phyloP scores from a whole-genome alignment of 2,113 vertebrate genomes.

The Upupa epops region DNA sequence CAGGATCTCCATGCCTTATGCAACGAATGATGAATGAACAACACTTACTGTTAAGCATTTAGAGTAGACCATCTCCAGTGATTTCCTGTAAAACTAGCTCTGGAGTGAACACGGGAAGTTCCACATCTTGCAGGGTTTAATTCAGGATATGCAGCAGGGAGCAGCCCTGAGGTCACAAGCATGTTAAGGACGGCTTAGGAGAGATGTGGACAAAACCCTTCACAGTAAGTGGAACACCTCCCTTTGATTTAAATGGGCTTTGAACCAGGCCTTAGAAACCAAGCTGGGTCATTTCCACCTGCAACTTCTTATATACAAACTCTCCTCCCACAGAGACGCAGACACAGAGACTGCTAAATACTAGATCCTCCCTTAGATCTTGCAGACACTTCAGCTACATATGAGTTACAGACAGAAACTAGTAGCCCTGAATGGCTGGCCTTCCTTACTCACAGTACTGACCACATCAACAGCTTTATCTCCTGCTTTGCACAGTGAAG shows the following conservation, averaged over 20 bases:
- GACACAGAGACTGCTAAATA: neutral
- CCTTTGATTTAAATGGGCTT: neutral
- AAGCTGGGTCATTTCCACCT: neutral
- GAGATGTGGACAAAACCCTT: neutral
- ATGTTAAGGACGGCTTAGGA: neutral
- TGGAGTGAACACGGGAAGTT: neutral
- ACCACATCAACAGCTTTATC: neutral
- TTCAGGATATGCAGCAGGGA: neutral
- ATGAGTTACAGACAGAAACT: neutral
- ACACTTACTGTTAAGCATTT: neutral
- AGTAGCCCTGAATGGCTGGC: neutral
- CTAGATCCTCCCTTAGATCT: conserved; percentile 2
- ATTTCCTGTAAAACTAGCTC: neutral
- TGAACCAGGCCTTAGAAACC: neutral
- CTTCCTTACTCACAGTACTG: neutral
- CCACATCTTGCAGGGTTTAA: neutral
- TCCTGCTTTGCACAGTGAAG: accelerated
- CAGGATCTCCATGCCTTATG: accelerated
- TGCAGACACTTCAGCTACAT: neutral
- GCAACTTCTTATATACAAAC: conserved; percentile 6
- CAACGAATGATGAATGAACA: neutral
- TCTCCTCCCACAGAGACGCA: neutral
- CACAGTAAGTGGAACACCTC: neutral
- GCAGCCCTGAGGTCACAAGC: neutral
- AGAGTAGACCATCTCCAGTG: neutral